These are phyloP conservation scores for Calameuta pallipes DNA, from an alignment of 2,888 invertebrate genomes.

Conservation along the genomic window DNA sequence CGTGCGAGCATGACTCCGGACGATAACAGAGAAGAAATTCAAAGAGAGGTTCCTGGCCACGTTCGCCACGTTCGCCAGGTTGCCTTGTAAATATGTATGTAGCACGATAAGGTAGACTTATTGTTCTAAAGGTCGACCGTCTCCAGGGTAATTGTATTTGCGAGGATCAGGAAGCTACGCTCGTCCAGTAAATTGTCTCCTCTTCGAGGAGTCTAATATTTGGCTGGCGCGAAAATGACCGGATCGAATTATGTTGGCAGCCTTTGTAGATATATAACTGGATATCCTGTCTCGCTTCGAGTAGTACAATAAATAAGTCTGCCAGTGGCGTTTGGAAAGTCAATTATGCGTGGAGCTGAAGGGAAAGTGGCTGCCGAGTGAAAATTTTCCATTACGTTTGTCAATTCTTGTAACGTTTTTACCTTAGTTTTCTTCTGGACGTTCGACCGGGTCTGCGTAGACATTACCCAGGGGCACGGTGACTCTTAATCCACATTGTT, in stretches of 20 bases:
- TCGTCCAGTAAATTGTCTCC: too few species aligned
- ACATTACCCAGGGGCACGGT: slow-evolving; percentile 38
- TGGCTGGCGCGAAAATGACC: too few species aligned
- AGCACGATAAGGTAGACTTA: slow-evolving; percentile 64
- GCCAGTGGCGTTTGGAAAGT: background rate
- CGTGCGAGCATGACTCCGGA: too few species aligned
- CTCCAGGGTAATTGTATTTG: too few species aligned
- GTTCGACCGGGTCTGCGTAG: background rate
- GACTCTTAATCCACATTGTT: slow-evolving; percentile 59
- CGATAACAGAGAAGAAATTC: slow-evolving; percentile 35
- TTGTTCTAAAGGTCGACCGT: slow-evolving; percentile 60
- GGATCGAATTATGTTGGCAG: too few species aligned
- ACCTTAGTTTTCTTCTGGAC: background rate
- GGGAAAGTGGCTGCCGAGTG: too few species aligned
- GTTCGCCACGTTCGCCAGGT: slow-evolving; percentile 30
- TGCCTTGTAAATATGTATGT: slow-evolving; percentile 65
- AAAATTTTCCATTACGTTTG: background rate
- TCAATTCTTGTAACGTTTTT: background rate
- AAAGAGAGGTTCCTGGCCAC: slow-evolving; percentile 30
- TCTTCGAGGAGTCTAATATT: too few species aligned
- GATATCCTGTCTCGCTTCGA: too few species aligned
- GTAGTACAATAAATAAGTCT: background rate
- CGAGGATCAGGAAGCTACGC: too few species aligned
- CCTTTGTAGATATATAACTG: too few species aligned
- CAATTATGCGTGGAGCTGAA: background rate